phyloP scores from a whole-genome alignment of 2,113 vertebrate species.

The Eublepharis macularius region DNA sequence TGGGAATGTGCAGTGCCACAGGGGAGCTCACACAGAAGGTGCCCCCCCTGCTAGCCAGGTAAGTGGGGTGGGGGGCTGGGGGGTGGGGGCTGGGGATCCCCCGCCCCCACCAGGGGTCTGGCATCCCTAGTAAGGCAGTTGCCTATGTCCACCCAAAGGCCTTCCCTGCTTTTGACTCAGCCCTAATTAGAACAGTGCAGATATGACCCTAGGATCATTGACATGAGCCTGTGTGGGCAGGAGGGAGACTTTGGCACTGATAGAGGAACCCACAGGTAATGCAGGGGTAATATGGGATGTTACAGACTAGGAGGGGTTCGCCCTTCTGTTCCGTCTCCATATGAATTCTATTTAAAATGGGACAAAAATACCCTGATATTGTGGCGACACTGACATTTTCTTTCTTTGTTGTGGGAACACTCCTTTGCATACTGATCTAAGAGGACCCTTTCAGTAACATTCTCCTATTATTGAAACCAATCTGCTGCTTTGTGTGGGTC shows the following conservation, averaged over 20 bases:
- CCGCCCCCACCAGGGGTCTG: too few species aligned
- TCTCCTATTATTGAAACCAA: background rate
- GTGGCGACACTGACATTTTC: background rate
- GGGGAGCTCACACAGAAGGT: too few species aligned
- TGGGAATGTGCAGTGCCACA: too few species aligned
- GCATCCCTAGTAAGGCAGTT: too few species aligned
- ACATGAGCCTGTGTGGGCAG: background rate
- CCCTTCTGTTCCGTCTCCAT: background rate
- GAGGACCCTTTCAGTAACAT: background rate
- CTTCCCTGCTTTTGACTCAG: background rate
- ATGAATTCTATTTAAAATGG: background rate
- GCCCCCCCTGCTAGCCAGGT: too few species aligned
- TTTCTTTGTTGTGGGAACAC: background rate
- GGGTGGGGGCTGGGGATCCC: too few species aligned
- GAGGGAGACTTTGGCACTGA: too few species aligned
- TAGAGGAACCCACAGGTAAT: fast-evolving
- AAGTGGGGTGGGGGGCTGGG: too few species aligned
- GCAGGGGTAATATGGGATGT: background rate
- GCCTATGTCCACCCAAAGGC: too few species aligned
- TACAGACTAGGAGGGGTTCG: background rate
- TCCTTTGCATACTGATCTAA: background rate
- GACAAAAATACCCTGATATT: background rate
- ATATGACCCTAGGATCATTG: background rate
- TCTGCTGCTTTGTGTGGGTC: background rate
- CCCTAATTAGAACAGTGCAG: background rate